These are phyloP conservation scores for Gasterosteus aculeatus DNA, from an alignment of 2,113 vertebrate genomes.

Conservation along the genomic window DNA sequence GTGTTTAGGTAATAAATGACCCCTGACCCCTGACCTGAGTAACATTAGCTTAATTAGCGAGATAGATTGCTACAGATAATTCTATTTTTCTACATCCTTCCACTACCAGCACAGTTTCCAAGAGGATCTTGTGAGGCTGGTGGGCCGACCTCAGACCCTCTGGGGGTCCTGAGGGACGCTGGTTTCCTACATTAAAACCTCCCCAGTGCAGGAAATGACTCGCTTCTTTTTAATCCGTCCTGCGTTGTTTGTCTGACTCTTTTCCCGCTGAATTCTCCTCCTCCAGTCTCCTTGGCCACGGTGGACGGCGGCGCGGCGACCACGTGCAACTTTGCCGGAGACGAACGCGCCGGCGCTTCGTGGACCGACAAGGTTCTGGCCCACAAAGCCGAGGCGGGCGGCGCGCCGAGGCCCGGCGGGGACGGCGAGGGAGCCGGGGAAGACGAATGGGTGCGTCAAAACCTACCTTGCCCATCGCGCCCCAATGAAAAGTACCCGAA, in stretches of 20 bases:
- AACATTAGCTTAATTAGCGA: no score
- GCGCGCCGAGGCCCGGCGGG: conserved; percentile 5
- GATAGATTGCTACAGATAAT: no score
- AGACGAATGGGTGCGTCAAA: conserved; percentile 86
- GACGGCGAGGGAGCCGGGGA: conserved; percentile 85
- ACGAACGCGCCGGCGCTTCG: conserved; percentile 82
- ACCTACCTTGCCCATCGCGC: background rate
- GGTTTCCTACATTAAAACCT: background rate
- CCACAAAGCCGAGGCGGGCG: conserved; percentile 72
- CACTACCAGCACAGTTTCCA: no score
- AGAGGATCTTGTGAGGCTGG: no score
- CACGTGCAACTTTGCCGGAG: conserved; percentile 90
- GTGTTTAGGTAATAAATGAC: no score
- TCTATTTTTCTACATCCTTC: no score
- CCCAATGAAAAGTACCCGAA: no score
- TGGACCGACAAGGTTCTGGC: conserved; percentile 92
- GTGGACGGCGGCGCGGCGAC: conserved; percentile 86
- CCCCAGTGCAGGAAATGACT: no score
- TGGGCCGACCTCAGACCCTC: background rate
- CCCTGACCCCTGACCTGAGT: no score
- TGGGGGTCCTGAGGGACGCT: background rate
- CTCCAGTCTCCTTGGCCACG: conserved; percentile 85
- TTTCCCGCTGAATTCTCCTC: background rate
- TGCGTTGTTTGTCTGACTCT: no score
- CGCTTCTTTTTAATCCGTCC: background rate